Percentiles rank a stretch among this genome's conserved stretches.
Evolutionary conservation across 2,797 vertebrate species (phyloP).

Genomic region (Lerista edwardsae): DNA sequence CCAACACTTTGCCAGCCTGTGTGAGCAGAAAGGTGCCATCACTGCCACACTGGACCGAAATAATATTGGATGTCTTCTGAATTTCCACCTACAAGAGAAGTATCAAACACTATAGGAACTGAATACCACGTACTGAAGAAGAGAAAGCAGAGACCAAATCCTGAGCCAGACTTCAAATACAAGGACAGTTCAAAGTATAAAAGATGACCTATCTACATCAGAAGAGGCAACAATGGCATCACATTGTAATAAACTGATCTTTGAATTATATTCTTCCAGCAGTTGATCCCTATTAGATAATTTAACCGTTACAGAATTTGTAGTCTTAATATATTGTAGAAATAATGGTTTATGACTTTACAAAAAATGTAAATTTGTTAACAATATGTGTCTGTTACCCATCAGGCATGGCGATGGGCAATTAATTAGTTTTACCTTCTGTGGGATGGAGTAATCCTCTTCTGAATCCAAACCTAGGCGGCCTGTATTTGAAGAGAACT

Average conservation of each 20-base stretch:
- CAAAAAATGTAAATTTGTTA: background rate
- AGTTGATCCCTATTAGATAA: background rate
- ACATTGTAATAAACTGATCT: background rate
- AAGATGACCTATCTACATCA: background rate
- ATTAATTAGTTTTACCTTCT: conserved; percentile 83
- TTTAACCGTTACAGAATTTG: background rate
- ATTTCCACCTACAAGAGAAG: conserved; percentile 85
- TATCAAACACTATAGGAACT: conserved; percentile 13
- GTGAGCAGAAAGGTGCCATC: conserved; percentile 96
- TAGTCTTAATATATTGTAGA: background rate
- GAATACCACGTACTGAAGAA: conserved; percentile 30
- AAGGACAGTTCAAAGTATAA: conserved; percentile 17
- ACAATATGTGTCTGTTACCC: background rate
- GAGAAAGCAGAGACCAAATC: conserved; percentile 9
- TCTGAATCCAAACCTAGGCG: conserved; percentile 96
- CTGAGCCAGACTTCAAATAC: background rate
- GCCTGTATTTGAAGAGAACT: conserved; percentile 76
- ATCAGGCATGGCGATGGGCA: conserved; percentile 20
- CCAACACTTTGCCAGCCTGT: conserved; percentile 93
- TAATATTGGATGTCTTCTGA: conserved; percentile 89
- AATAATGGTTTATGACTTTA: background rate
- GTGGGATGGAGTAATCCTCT: conserved; percentile 92
- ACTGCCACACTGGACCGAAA: conserved; percentile 89
- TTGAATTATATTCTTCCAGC: background rate
- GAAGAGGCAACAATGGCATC: background rate